Evolutionary conservation across 2,888 invertebrate species (phyloP).

Genomic region (Congeria kusceri): DNA sequence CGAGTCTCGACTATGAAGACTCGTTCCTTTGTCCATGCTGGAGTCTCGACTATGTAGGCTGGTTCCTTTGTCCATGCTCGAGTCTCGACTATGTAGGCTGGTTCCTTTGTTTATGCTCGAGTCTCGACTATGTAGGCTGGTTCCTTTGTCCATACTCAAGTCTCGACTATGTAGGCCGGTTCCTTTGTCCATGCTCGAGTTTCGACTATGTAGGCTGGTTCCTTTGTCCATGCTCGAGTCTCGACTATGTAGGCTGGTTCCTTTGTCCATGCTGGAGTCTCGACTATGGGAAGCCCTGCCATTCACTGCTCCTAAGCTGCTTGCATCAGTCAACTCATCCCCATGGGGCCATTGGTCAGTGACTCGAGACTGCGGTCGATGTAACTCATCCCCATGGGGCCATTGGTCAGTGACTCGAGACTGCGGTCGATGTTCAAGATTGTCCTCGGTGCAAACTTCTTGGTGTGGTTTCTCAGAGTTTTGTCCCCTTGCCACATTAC

Average conservation of each 20-base stretch:
- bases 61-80: slow-evolving; percentile 49
- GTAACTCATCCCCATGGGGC: not conserved
- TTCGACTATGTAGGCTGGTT: slow-evolving; percentile 40
- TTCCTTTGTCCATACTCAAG: too few species aligned
- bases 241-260: slow-evolving; percentile 31
- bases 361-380: not conserved
- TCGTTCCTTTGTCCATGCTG: not conserved
- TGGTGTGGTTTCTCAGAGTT: too few species aligned
- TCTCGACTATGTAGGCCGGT: too few species aligned
- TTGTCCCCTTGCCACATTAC: too few species aligned
- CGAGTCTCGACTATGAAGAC: slow-evolving; percentile 42
- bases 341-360: slow-evolving; percentile 1
- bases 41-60: not conserved
- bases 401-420: not conserved
- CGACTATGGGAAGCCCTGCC: not conserved
- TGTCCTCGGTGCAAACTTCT: too few species aligned
- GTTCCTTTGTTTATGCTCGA: not conserved
- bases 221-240: too few species aligned
- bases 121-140: too few species aligned
- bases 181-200: slow-evolving; percentile 56
- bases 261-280: not conserved
- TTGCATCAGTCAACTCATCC: not conserved
- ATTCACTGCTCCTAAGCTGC: not conserved
- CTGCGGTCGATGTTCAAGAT: not conserved
- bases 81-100: slow-evolving; percentile 39